Evolutionary conservation across 2,797 vertebrate species (phyloP).

Genomic region (Ciconia nigra): DNA sequence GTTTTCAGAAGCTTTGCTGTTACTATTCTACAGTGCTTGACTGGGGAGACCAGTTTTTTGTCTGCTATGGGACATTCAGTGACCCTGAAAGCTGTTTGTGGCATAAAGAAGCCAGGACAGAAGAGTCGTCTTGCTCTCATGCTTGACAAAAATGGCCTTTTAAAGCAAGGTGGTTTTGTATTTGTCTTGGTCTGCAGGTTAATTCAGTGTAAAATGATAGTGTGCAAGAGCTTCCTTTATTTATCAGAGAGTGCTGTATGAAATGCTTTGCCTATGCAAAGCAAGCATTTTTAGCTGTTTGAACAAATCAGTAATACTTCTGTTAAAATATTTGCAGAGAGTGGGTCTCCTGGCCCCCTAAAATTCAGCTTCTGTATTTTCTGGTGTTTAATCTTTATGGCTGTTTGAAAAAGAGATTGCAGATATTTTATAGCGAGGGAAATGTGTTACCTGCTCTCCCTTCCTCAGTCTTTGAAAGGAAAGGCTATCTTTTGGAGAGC

Average conservation of each 20-base stretch:
- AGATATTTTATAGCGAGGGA: not conserved
- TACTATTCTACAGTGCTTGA: not conserved
- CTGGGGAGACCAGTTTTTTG: not conserved
- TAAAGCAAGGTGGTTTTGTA: not conserved
- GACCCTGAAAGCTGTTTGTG: constrained; percentile 30
- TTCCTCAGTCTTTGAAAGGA: not conserved
- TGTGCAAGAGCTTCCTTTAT: not conserved
- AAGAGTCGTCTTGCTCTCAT: not conserved
- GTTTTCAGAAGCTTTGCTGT: not conserved
- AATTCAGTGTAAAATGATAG: not conserved
- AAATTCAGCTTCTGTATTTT: not conserved
- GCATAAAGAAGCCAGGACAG: not conserved
- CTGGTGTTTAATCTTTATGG: not conserved
- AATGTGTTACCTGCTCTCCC: not conserved
- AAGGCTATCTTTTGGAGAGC: not conserved
- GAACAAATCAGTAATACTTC: not conserved
- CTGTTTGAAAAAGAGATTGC: not conserved
- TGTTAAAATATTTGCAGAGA: not conserved
- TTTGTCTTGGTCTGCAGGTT: not conserved
- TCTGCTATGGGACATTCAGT: not conserved
- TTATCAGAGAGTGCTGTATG: not conserved
- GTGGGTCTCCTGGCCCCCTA: not conserved
- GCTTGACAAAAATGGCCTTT: constrained; percentile 5
- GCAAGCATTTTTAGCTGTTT: not conserved
- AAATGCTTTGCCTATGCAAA: not conserved